phyloP scores from a whole-genome alignment of 2,113 vertebrate genomes.

The Phycodurus eques region DNA sequence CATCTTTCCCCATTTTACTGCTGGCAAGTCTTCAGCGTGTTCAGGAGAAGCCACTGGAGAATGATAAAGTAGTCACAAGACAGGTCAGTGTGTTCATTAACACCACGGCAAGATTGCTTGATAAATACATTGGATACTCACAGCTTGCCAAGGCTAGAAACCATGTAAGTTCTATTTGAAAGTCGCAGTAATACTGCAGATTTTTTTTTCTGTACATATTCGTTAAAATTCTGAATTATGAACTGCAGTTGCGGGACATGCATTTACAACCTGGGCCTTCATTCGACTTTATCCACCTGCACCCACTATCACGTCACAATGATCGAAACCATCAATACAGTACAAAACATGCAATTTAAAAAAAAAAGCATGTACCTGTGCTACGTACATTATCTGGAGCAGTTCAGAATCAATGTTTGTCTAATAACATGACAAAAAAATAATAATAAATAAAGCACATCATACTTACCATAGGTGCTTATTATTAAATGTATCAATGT shows the following conservation, averaged over 20 bases:
- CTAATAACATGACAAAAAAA: neutral
- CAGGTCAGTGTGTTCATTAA: constrained; percentile 13
- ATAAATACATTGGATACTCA: neutral
- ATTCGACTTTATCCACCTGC: neutral
- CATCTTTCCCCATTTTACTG: constrained; percentile 9
- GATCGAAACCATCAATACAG: neutral
- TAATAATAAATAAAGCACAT: neutral
- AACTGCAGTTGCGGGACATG: neutral
- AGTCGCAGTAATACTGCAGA: no score
- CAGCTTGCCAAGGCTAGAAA: neutral
- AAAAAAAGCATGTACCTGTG: no score
- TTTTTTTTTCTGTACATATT: no score
- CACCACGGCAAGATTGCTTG: neutral
- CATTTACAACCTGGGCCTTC: no score
- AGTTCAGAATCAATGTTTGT: neutral
- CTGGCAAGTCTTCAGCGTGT: constrained; percentile 7
- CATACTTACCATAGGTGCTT: neutral
- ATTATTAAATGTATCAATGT: no score
- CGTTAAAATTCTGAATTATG: neutral
- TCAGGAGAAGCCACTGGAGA: constrained; percentile 1
- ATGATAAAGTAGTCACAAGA: constrained; percentile 10
- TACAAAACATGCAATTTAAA: neutral
- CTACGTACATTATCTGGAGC: neutral
- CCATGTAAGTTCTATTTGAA: no score
- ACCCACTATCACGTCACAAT: neutral